phyloP scores from a whole-genome alignment of 2,888 invertebrate genomes.

The Spodoptera picta region DNA sequence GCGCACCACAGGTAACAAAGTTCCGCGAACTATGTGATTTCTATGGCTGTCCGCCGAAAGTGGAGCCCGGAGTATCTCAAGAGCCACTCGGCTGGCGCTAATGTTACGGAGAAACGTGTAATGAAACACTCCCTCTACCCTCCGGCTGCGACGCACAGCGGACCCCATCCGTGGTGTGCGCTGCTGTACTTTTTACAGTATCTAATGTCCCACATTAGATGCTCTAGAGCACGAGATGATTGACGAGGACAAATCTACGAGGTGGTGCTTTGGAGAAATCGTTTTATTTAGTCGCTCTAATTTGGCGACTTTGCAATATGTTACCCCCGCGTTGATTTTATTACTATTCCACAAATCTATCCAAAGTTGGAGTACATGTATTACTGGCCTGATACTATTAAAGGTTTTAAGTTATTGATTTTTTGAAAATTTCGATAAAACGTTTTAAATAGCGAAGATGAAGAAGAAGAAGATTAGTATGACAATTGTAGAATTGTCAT shows the following conservation, averaged over 20 bases:
- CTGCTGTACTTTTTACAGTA: conserved; percentile 69
- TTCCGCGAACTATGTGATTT: conserved; percentile 88
- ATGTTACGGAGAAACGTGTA: conserved; percentile 79
- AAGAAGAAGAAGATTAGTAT: too few species aligned
- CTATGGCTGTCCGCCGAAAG: conserved; percentile 86
- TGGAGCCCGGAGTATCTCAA: conserved; percentile 76
- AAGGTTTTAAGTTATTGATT: too few species aligned
- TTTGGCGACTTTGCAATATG: conserved; percentile 63
- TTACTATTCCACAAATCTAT: conserved; percentile 60
- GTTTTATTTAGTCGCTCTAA: conserved; percentile 67
- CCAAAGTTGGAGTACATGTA: conserved; percentile 48
- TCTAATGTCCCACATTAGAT: conserved; percentile 65
- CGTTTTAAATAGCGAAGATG: too few species aligned
- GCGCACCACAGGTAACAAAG: conserved; percentile 87
- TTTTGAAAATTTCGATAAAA: too few species aligned
- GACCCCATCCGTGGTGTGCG: conserved; percentile 61
- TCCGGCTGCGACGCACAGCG: conserved; percentile 43
- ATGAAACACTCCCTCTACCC: conserved; percentile 75
- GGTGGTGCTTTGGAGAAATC: conserved; percentile 74
- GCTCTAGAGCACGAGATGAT: conserved; percentile 47
- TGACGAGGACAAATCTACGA: conserved; percentile 65
- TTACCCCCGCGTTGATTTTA: conserved; percentile 75
- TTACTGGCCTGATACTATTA: conserved; percentile 19
- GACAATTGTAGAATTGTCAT: too few species aligned
- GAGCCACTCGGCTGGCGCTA: conserved; percentile 72